Evolutionary conservation across 2,888 invertebrate species (phyloP).

Genomic region (Melipona bicolor): DNA sequence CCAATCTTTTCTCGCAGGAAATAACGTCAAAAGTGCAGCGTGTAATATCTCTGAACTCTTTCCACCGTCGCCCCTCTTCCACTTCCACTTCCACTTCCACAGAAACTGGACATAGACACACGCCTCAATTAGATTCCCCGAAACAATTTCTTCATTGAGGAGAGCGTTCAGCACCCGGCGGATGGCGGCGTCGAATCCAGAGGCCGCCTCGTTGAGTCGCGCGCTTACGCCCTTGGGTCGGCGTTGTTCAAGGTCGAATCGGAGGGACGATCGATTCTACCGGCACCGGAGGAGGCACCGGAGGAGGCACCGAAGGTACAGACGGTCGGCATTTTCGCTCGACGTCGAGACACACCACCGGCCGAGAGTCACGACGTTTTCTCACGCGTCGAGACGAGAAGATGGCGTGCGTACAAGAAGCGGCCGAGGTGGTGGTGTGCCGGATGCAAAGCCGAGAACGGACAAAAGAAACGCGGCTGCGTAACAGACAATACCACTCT

Average conservation of each 20-base stretch:
- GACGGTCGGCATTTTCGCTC: slow-evolving; percentile 13
- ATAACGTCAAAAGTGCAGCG: too few species aligned
- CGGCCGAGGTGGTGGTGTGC: slow-evolving; percentile 25
- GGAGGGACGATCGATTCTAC: slow-evolving; percentile 34
- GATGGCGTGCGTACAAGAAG: not conserved
- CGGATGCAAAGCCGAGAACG: slow-evolving; percentile 61
- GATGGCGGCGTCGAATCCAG: not conserved
- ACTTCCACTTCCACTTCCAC: not conserved
- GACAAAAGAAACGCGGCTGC: slow-evolving; percentile 63
- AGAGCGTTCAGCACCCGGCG: not conserved
- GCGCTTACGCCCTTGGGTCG: slow-evolving; percentile 17
- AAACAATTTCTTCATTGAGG: not conserved
- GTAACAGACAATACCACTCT: slow-evolving; percentile 59
- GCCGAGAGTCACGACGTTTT: slow-evolving; percentile 42
- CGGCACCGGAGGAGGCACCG: not conserved
- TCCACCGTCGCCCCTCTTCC: not conserved
- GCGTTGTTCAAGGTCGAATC: slow-evolving; percentile 41
- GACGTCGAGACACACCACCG: not conserved
- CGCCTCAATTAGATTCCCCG: not conserved
- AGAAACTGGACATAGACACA: not conserved
- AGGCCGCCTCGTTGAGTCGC: slow-evolving; percentile 7
- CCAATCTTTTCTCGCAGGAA: too few species aligned
- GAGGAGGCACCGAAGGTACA: not conserved
- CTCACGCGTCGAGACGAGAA: slow-evolving; percentile 62
- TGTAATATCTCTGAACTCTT: not conserved